phyloP scores from a whole-genome alignment of 2,888 invertebrate genomes.

The Ferdinandea cuprea region DNA sequence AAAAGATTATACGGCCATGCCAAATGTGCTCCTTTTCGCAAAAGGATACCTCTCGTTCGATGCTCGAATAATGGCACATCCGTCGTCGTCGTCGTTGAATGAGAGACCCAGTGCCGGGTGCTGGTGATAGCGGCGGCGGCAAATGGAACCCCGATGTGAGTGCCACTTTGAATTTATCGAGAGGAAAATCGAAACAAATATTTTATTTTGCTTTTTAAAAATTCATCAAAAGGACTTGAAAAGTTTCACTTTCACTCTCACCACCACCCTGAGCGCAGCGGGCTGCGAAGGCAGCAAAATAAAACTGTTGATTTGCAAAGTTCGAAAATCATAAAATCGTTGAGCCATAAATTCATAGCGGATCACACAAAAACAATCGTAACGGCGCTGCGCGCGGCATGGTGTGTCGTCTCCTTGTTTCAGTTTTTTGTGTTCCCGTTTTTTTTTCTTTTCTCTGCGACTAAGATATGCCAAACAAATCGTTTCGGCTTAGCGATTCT shows the following conservation, averaged over 20 bases:
- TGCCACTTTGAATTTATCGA: constrained; percentile 71
- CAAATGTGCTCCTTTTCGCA: constrained; percentile 23
- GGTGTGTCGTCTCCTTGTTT: neutral
- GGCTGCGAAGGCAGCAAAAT: neutral
- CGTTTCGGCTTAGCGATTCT: constrained; percentile 57
- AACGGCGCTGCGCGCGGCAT: neutral
- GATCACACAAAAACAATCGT: constrained; percentile 33
- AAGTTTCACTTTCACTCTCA: constrained; percentile 47
- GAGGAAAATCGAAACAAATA: constrained; percentile 73
- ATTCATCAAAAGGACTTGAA: constrained; percentile 56
- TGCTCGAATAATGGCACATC: constrained; percentile 18
- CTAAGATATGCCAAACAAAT: constrained; percentile 55
- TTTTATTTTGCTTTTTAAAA: constrained; percentile 60
- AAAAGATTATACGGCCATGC: constrained; percentile 68
- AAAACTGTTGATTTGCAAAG: constrained; percentile 72
- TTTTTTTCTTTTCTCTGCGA: constrained; percentile 32
- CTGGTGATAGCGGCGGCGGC: neutral
- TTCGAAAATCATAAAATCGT: constrained; percentile 69
- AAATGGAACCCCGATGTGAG: constrained; percentile 46
- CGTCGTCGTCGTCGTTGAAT: no score
- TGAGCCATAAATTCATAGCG: constrained; percentile 56
- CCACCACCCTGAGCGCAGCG: no score
- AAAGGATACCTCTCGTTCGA: constrained; percentile 36
- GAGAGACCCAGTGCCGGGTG: constrained; percentile 7
- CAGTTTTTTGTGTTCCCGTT: neutral